Evolutionary conservation across 2,888 invertebrate species (phyloP).

Genomic region (Catocala nupta): DNA sequence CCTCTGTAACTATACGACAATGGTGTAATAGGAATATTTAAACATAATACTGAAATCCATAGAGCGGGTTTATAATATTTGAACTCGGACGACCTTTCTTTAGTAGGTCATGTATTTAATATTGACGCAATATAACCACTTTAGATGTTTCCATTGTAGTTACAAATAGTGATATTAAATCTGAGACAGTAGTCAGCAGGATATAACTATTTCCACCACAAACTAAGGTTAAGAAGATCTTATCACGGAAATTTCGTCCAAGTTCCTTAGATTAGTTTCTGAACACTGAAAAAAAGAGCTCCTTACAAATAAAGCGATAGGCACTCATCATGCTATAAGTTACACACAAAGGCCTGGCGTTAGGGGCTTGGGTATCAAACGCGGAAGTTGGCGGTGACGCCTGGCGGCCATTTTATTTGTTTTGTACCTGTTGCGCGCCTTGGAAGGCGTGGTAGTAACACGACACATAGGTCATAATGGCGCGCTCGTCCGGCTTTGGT

Average conservation of each 20-base stretch:
- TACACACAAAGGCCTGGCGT: slow-evolving; percentile 83
- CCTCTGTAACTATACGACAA: not conserved
- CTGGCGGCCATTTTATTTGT: slow-evolving; percentile 69
- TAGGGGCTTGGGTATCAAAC: slow-evolving; percentile 73
- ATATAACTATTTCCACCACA: not conserved
- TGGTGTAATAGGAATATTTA: slow-evolving; percentile 1
- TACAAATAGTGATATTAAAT: too few species aligned
- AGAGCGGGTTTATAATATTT: slow-evolving; percentile 8
- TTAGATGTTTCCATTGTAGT: too few species aligned
- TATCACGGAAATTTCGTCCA: slow-evolving; percentile 24
- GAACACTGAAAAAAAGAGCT: slow-evolving; percentile 42
- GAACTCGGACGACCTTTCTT: slow-evolving; percentile 32
- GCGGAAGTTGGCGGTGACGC: slow-evolving; percentile 64
- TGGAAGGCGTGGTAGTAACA: slow-evolving; percentile 99
- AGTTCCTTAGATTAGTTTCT: slow-evolving; percentile 40
- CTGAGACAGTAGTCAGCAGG: too few species aligned
- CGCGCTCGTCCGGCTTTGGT: slow-evolving; percentile 99
- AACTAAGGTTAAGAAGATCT: not conserved
- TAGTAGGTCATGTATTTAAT: not conserved
- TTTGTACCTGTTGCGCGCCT: slow-evolving; percentile 98
- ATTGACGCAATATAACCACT: too few species aligned
- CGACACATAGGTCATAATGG: slow-evolving; percentile 99
- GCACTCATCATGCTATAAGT: slow-evolving; percentile 83
- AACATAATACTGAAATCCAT: slow-evolving; percentile 8
- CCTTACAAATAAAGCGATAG: slow-evolving; percentile 60